Evolutionary conservation across 2,888 invertebrate genomes (phyloP).

Genomic region (Hypsopygia costalis): DNA sequence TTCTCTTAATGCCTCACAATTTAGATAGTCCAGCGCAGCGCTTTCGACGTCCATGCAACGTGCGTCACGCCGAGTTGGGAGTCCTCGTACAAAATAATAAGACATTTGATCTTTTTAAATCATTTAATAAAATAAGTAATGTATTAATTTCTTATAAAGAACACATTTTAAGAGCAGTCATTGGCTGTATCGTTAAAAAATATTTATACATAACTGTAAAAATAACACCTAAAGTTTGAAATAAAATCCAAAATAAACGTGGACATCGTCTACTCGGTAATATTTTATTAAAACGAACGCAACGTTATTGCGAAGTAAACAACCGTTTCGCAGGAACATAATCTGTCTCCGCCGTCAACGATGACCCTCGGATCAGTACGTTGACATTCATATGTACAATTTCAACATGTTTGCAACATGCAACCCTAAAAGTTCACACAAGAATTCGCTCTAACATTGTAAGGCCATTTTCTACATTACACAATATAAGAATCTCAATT

Average conservation of each 20-base stretch:
- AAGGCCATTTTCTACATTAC: constrained; percentile 48
- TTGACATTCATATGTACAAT: constrained; percentile 9
- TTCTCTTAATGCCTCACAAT: constrained; percentile 23
- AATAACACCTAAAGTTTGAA: constrained; percentile 21
- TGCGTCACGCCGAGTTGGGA: constrained; percentile 9
- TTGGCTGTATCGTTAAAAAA: constrained; percentile 47
- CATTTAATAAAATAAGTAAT: constrained; percentile 80
- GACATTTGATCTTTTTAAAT: constrained; percentile 43
- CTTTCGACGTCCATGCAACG: constrained; percentile 7
- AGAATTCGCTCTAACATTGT: constrained; percentile 25
- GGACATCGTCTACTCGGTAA: constrained; percentile 21
- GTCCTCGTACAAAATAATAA: constrained; percentile 6
- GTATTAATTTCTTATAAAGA: constrained; percentile 71
- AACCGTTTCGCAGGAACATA: constrained; percentile 27
- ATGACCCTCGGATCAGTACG: constrained; percentile 10
- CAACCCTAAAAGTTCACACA: constrained; percentile 31
- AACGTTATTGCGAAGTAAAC: constrained; percentile 33
- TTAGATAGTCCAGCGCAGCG: constrained; percentile 15
- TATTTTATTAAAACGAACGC: constrained; percentile 16
- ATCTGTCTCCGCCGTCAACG: constrained; percentile 11
- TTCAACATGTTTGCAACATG: constrained; percentile 20
- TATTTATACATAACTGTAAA: constrained; percentile 27
- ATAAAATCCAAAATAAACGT: constrained; percentile 19
- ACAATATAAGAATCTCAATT: constrained; percentile 23
- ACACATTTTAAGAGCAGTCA: constrained; percentile 73